Evolutionary conservation across 92 coral and sea anemone species (phyloP), one percentile per base, ranked within the genome.

Genomic region (Porites rus): DNA sequence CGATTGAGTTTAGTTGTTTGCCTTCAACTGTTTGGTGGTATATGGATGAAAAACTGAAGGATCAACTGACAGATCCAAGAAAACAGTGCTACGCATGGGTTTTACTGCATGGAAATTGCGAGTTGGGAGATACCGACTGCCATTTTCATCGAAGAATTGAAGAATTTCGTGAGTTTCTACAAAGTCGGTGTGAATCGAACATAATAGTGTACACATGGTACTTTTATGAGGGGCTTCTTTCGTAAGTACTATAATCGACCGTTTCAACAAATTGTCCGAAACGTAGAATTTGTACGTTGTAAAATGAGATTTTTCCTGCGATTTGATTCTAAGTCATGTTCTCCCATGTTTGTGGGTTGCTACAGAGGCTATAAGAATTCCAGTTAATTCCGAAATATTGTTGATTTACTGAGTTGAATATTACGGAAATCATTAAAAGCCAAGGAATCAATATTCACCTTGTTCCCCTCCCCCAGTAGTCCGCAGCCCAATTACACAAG

Each of bases 191-290:
- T 22, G 95, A 92, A 74, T 75, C 73, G 13, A 92, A 75, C 19
- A 86, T 92, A 5, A 80, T 82, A 25, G 95, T 92, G 22, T 89
- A 86, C 95, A 10, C 95, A 92, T 63, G 75, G 90, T 14, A 25
- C 71, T 69, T 92, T 92, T 65, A 77, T 92, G 19, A 92, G 90
- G 77, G 86, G 61, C 60, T 92, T 86, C 63, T 64, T 92, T 12
- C 62, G 65, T n/a, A 82, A 86, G 72, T 91, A 86, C 69, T 89
- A 52, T 72, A 89, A 85, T 17, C 74, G 91, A 19, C 76, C 82
- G 9, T 0, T 66, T 13, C 8, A 2, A 13, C 58, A 85, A 10
- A 14, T 11, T 1, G 18, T 85, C 22, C 88, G 69, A 18, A 85
- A 85, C 68, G 82, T 83, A 1, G 73, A 78, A 75, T 83, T 6